phyloP scores from a whole-genome alignment of 2,888 invertebrate species.

The Pharmacophagus antenor region DNA sequence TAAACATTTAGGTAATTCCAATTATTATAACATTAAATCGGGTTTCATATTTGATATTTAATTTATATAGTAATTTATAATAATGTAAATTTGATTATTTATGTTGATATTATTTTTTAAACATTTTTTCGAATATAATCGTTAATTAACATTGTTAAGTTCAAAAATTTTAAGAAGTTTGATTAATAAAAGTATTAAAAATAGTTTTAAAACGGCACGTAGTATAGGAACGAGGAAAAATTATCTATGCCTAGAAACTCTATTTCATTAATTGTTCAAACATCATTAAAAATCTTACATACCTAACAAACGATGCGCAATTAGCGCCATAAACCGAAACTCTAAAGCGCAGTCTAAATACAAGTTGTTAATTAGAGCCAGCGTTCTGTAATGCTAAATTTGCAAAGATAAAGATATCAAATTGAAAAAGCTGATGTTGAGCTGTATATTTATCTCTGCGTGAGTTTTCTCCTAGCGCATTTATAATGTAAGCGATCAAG shows the following conservation, averaged over 20 bases:
- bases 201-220: too few species aligned
- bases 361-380: constrained; percentile 19
- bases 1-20: too few species aligned
- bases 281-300: neutral
- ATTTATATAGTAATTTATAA: too few species aligned
- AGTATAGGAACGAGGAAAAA: too few species aligned
- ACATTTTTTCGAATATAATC: too few species aligned
- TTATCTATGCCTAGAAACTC: neutral
- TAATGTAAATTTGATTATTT: too few species aligned
- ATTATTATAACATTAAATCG: too few species aligned
- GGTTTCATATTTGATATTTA: too few species aligned
- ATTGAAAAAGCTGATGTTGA: constrained; percentile 10
- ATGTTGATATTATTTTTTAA: too few species aligned
- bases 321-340: constrained; percentile 18
- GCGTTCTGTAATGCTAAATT: constrained; percentile 16
- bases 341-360: constrained; percentile 21
- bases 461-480: neutral
- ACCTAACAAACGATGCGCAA: constrained; percentile 18
- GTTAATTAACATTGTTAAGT: too few species aligned
- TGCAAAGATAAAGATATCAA: constrained; percentile 22
- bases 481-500: neutral
- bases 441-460: neutral
- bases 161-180: too few species aligned
- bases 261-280: neutral
- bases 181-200: too few species aligned